Evolutionary conservation across 2,888 invertebrate genomes (phyloP).

Genomic region (Nemapogon koenigi): DNA sequence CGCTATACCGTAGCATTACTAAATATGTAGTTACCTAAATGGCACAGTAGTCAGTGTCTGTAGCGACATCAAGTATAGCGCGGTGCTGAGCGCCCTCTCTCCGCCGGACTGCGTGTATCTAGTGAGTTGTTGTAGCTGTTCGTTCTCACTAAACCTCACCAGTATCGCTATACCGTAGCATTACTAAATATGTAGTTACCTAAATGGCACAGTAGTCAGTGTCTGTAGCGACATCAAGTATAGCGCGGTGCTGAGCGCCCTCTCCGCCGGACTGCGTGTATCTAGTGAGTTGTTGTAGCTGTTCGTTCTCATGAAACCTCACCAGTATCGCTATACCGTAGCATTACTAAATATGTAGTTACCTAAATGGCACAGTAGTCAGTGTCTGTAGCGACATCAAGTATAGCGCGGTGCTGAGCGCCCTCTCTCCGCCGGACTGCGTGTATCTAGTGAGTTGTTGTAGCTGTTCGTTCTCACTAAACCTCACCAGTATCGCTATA

Average conservation of each 20-base stretch:
- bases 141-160: no score
- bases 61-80: constrained; percentile 81
- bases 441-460: no score
- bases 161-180: no score
- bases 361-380: constrained; percentile 63
- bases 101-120: no score
- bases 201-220: background rate
- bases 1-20: no score
- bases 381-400: constrained; percentile 85
- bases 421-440: constrained; percentile 23
- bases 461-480: no score
- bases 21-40: background rate
- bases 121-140: no score
- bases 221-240: constrained; percentile 1
- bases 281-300: no score
- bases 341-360: no score
- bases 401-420: background rate
- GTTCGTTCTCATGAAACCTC: no score
- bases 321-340: no score
- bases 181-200: background rate
- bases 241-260: background rate
- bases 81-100: constrained; percentile 82
- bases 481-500: no score
- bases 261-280: background rate
- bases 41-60: background rate